Base-by-base conservation (phyloP, 2,797 vertebrate genomes). In the Steatocranus sp. region DNA sequence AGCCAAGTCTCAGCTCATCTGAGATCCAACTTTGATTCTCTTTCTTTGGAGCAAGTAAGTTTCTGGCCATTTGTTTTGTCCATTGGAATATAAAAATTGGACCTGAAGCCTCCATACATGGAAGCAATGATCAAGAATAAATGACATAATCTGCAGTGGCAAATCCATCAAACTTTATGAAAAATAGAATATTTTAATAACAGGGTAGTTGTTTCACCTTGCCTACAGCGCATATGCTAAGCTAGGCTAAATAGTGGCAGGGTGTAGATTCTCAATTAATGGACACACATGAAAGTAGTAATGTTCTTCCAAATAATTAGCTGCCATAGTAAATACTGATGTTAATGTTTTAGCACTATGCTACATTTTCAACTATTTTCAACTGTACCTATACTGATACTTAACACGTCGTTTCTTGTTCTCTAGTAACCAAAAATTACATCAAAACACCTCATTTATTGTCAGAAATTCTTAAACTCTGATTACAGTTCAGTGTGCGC, bases 1-100 rank as follows among this genome's bases (percentile, higher is more conserved):
- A 83, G 83, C 81, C 81, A 85, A 83, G 75, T 80, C 79, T 81
- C 66, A 61, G 38, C 82, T 81, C 74, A 66, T 34, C 82, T 78
- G 30, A 78, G 75, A 66, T 79, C 70, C 70, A 58, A 76, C 83
- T 81, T 73, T 75, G 84, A 51, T 58, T 75, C 49, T 76, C 32
- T 56, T 74, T 77, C 23, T 88, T 79, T 87, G 54, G 18, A 82
- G 54, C 11, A 38, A 74, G 46, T 3, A 63, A 6, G 66, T 73
- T 43, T 73, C 41, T 73, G 77, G 75, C 34, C 41, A 30, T 73
- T 46, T 68, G 30, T 70, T 70, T 70, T 70, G 15, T 30, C 10
- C 41, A 18, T 2, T 46, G 23, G 38, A 46, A 70, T 25, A 46
- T 17, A 46, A 46, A 27, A 70, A 81, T 58, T 68, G 85, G 73